phyloP scores from a whole-genome alignment of 2,888 invertebrate species.

The Pammene fasciana region DNA sequence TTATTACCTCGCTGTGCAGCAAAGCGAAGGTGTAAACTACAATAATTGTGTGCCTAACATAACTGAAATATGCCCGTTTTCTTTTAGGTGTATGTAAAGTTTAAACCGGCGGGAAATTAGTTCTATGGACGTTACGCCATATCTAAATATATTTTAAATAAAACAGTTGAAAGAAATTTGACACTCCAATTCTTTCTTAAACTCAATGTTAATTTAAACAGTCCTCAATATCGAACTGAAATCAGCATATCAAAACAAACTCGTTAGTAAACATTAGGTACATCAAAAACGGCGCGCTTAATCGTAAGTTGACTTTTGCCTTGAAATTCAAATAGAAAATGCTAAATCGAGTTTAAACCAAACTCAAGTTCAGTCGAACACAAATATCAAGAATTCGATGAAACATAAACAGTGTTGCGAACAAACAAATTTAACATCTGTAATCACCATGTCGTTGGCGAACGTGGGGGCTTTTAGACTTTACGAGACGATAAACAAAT shows the following conservation, averaged over 20 bases:
- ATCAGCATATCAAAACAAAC: conserved; percentile 22
- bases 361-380: conserved; percentile 24
- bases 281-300: conserved; percentile 21
- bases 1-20: too few relatives aligned
- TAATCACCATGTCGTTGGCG: conserved; percentile 18
- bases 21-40: too few relatives aligned
- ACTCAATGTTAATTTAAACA: conserved; percentile 25
- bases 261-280: conserved; percentile 33
- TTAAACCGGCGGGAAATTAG: too few relatives aligned
- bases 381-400: conserved; percentile 34
- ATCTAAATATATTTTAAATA: too few relatives aligned
- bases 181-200: conserved; percentile 1
- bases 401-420: conserved; percentile 27
- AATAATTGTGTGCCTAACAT: too few relatives aligned
- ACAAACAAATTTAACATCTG: conserved; percentile 32
- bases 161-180: background rate
- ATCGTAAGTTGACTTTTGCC: conserved; percentile 7
- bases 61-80: too few relatives aligned
- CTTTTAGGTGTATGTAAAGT: too few relatives aligned
- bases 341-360: conserved; percentile 28
- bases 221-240: conserved; percentile 15
- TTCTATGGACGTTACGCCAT: too few relatives aligned
- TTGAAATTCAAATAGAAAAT: conserved; percentile 30
- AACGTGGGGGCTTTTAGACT: background rate
- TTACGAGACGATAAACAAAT: background rate